These are phyloP conservation scores for Byasa hedistus DNA, from an alignment of 2,888 invertebrate genomes.

Conservation along the genomic window DNA sequence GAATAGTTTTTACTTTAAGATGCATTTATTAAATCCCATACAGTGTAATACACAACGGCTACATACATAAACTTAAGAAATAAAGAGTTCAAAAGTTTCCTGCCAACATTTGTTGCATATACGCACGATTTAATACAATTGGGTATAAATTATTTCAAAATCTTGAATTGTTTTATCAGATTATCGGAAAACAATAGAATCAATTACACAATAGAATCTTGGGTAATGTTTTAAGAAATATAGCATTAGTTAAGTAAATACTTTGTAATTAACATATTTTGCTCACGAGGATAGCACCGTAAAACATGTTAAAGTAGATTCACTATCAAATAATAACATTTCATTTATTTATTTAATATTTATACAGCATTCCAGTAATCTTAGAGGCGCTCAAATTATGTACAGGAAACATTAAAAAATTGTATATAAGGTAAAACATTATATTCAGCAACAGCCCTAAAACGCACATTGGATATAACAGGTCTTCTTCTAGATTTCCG, in stretches of 20 bases:
- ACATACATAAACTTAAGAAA: not conserved
- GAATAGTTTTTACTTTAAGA: too few relatives aligned
- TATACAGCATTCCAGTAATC: too few relatives aligned
- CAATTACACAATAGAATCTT: constrained; percentile 17
- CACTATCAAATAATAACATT: too few relatives aligned
- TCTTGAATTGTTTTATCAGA: constrained; percentile 24
- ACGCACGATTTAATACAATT: not conserved
- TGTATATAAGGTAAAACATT: too few relatives aligned
- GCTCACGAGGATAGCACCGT: not conserved
- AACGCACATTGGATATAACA: too few relatives aligned
- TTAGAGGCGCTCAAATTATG: too few relatives aligned
- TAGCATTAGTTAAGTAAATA: not conserved
- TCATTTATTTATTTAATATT: too few relatives aligned
- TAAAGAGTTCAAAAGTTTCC: not conserved
- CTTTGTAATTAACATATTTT: not conserved
- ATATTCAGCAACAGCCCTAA: too few relatives aligned
- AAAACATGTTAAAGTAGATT: not conserved
- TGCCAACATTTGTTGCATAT: not conserved
- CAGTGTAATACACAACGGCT: too few relatives aligned
- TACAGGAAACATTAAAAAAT: too few relatives aligned
- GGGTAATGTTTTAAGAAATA: constrained; percentile 11
- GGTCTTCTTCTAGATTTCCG: too few relatives aligned
- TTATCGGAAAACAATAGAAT: constrained; percentile 28
- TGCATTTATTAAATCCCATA: too few relatives aligned
- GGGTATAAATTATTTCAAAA: constrained; percentile 20